A percentile compares a stretch with the other conserved stretches of the same genome.
Conservation (phyloP, 2,113 vertebrate genomes). For the Damaliscus lunatus region DNA sequence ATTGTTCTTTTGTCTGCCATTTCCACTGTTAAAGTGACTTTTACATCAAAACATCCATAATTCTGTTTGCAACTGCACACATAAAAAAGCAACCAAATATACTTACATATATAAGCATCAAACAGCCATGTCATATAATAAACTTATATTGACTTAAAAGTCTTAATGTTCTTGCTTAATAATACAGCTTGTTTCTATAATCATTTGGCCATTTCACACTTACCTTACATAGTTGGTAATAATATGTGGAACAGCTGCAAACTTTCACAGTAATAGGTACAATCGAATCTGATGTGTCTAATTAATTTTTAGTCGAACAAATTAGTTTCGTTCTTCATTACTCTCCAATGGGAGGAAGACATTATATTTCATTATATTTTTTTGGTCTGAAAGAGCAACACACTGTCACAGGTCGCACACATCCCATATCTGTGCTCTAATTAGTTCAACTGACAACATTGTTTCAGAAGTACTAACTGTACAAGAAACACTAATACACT, state of each 20-base stretch:
- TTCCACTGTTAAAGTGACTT: background rate
- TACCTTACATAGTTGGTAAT: slow-evolving; percentile 67
- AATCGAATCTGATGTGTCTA: slow-evolving; percentile 83
- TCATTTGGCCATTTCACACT: slow-evolving; percentile 60
- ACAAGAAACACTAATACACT: slow-evolving; percentile 48
- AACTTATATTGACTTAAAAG: background rate
- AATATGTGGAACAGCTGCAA: slow-evolving; percentile 77
- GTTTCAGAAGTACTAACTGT: slow-evolving; percentile 76
- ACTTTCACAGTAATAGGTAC: slow-evolving; percentile 83
- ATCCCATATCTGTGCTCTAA: slow-evolving; percentile 78
- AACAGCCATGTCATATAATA: background rate
- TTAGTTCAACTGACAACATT: slow-evolving; percentile 80
- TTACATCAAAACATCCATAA: background rate
- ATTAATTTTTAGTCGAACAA: slow-evolving; percentile 86
- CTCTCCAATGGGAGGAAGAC: slow-evolving; percentile 82
- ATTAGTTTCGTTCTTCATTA: slow-evolving; percentile 87
- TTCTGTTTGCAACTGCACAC: background rate
- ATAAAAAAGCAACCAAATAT: background rate
- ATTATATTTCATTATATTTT: slow-evolving; percentile 84
- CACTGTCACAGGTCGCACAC: slow-evolving; percentile 74
- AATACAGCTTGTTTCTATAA: slow-evolving; percentile 55
- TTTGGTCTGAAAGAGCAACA: slow-evolving; percentile 81
- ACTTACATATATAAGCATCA: background rate
- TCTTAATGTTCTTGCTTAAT: slow-evolving; percentile 26
- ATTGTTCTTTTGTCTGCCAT: background rate